phyloP scores from a whole-genome alignment of 1,140 invertebrate genomes.

The Riptortus pedestris region DNA sequence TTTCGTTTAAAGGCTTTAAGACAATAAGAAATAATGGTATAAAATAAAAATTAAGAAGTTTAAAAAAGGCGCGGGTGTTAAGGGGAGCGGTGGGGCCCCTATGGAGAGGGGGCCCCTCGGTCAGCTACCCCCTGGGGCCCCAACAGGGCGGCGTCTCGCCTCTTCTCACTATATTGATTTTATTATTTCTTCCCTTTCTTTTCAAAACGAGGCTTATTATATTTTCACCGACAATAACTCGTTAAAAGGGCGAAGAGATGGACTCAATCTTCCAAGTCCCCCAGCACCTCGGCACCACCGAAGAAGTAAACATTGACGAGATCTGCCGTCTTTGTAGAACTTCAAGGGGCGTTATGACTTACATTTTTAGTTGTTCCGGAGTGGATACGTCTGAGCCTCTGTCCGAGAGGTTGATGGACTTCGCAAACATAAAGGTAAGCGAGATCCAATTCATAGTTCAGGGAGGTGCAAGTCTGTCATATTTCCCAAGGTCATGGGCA shows the following conservation, averaged over 20 bases:
- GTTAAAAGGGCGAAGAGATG: neutral
- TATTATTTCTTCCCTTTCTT: neutral
- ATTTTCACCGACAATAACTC: neutral
- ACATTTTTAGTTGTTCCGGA: slow-evolving; percentile 27
- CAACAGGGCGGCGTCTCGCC: slow-evolving; percentile 18
- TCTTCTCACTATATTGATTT: neutral
- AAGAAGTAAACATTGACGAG: slow-evolving; percentile 26
- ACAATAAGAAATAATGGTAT: too few species aligned
- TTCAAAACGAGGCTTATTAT: neutral
- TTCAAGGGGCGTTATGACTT: slow-evolving; percentile 28
- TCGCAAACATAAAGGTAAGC: slow-evolving; percentile 28
- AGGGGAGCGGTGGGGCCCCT: neutral
- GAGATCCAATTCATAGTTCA: too few species aligned
- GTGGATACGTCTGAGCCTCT: slow-evolving; percentile 21
- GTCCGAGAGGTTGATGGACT: slow-evolving; percentile 24
- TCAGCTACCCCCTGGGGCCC: neutral
- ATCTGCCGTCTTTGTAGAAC: slow-evolving; percentile 30
- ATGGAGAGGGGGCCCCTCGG: neutral
- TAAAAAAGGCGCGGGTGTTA: neutral
- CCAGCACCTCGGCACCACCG: neutral
- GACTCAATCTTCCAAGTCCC: neutral
- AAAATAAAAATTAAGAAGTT: too few species aligned
- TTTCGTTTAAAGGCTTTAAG: too few species aligned
- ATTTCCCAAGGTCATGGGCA: too few species aligned
- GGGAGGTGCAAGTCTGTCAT: neutral